A percentile compares a stretch with the other conserved stretches of the same genome.
Conservation (phyloP, 2,797 vertebrate species). For the Etheostoma perlongum region DNA sequence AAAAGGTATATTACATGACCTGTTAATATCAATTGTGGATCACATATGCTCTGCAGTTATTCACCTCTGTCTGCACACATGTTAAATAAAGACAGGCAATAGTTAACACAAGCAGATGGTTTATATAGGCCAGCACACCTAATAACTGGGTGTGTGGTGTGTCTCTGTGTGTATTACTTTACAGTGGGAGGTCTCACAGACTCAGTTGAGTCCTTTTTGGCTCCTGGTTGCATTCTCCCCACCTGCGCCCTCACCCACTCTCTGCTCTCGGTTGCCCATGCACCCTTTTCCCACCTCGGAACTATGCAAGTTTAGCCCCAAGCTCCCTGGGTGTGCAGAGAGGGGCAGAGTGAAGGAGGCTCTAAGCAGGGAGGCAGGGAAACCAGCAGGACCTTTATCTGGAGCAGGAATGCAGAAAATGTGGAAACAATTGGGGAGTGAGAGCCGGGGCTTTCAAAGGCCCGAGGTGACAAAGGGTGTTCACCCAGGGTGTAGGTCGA, state of each 20-base stretch:
- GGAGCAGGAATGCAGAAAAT: conserved; percentile 89
- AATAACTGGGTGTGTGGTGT: conserved; percentile 71
- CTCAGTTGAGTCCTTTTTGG: conserved; percentile 47
- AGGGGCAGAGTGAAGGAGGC: conserved; percentile 45
- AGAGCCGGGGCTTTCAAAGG: conserved; percentile 82
- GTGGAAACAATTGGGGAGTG: conserved; percentile 85
- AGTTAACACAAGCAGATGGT: conserved; percentile 75
- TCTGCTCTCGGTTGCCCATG: conserved; percentile 26
- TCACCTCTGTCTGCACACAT: conserved; percentile 45
- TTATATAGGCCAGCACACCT: conserved; percentile 76
- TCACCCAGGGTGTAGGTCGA: conserved; percentile 74
- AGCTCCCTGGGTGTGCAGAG: conserved; percentile 51
- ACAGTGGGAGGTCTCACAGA: conserved; percentile 71
- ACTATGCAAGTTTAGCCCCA: conserved; percentile 32
- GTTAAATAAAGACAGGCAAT: conserved; percentile 71
- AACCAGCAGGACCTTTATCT: conserved; percentile 84
- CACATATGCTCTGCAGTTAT: conserved; percentile 52
- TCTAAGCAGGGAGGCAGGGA: conserved; percentile 61
- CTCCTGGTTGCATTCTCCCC: conserved; percentile 45
- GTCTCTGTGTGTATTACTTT: conserved; percentile 61
- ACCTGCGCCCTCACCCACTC: conserved; percentile 51
- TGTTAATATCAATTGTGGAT: not conserved
- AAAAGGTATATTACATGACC: conserved; percentile 4
- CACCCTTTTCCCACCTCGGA: conserved; percentile 33
- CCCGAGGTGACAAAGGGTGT: conserved; percentile 86